Base-by-base conservation (phyloP, 2,113 vertebrate species). In the Macaca nemestrina region DNA sequence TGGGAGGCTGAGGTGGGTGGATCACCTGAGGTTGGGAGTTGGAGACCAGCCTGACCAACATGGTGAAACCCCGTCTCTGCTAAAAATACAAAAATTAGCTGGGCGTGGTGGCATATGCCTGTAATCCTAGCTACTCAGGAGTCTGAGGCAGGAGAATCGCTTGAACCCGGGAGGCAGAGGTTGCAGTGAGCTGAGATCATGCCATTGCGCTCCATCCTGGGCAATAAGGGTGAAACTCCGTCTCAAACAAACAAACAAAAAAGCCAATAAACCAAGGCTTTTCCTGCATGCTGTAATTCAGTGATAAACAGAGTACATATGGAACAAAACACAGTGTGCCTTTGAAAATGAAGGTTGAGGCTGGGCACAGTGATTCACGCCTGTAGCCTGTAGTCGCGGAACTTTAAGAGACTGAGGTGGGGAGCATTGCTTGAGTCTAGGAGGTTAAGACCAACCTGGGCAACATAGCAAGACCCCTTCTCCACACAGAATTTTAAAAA, bases 231-330 rank as follows among this genome's bases (percentile, higher is more conserved):
- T 55, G 52, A 55, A 55, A 55, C 52, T 55, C 52, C 52, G 1
- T 55, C 52, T 55, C 52, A 55, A 20, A 55, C 52, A 55, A 55
- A 16, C 52, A 55, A 55, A 16, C 6, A 57, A 81, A 83, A 38
- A n/a, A 25, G n/a, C 72, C 20, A 27, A 70, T 18, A 67, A 80
- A 9, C 43, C 64, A 25, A 6, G 13, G 80, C 50, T 90, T 84
- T 76, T 72, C 72, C 83, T 45, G 48, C 23, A n/a, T 38, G 17
- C 22, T 17, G 64, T n/a, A 75, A 79, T 27, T 48, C 61, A 35
- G 61, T 0, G 4, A n/a, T 48, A 12, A 35, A 67, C 16, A 68
- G 35, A 35, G 20, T 18, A 27, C 30, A 1, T 4, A 0, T 1
- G n/a, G 76, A 76, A 30, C 23, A 2, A n/a, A 57, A 25, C 35